Base-by-base conservation (phyloP, 2,113 vertebrate species). In the Arizona elegans region DNA sequence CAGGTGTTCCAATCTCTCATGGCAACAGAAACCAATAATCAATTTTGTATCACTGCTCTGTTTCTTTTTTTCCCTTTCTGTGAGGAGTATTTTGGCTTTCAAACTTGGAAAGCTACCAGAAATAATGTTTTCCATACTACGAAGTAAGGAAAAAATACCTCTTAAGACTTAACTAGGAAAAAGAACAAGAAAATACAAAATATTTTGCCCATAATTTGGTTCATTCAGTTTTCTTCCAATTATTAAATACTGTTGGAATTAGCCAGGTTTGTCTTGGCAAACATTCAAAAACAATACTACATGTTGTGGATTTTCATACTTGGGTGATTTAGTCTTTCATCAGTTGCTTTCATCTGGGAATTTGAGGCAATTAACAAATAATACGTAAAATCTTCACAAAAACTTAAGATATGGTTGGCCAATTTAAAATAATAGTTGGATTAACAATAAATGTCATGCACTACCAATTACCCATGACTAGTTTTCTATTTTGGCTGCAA, bases 141-240 rank as follows among this genome's bases (percentile, higher is more conserved):
- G 81, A 21, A 55, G 58, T 87, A 50, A 75, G 81, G 75, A 33
- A 65, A 55, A 92, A 93, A 90, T 62, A 92, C 21, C 56, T 85
- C 26, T 86, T 87, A 53, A 29, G 90, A 89, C 5, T 87, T 88
- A 86, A 89, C 24, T 47, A 47, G 43, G 43, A 47, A 47, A 26
- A n/a, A 23, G 9, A 91, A 81, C 55, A 94, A 89, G 26, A 52
- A 95, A 93, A 26, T 94, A 95, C 23, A 91, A 81, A 92, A 54
- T 33, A 92, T 95, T n/a, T 43, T 94, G 90, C 33, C 8, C 21
- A 3, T 85, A 90, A 81, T 93, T 92, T 91, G 81, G 1, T 88
- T 92, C 29, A 21, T 92, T 94, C 26, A n/a, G 70, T 92, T 62
- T 88, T 94, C 54, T 94, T 92, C 19, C 86, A 92, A 86, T 2